A percentile compares a stretch with the other conserved stretches of the same genome.
These are phyloP conservation scores for Halictus ligatus DNA, from an alignment of 2,888 invertebrate genomes.

Conservation along the genomic window DNA sequence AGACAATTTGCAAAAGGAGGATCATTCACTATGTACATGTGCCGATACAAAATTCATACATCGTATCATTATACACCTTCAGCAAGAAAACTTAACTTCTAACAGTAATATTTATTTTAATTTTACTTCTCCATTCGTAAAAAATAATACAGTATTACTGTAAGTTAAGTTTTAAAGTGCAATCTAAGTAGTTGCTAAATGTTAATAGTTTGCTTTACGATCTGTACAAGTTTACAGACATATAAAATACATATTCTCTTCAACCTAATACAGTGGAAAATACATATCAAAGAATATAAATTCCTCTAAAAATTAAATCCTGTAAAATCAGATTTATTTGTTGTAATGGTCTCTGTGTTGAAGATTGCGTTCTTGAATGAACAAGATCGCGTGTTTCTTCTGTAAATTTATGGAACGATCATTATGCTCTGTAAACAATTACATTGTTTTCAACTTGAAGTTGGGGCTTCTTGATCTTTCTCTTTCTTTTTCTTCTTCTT, in stretches of 20 bases:
- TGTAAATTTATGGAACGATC: conserved; percentile 25
- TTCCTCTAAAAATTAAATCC: conserved; percentile 28
- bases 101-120: conserved; percentile 22
- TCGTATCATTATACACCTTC: conserved; percentile 39
- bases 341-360: conserved; percentile 4
- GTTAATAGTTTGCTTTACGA: conserved; percentile 17
- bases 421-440: background rate
- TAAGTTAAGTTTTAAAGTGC: conserved; percentile 15
- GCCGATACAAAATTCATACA: conserved; percentile 27
- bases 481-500: conserved; percentile 87
- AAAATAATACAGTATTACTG: conserved; percentile 23
- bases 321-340: conserved; percentile 19
- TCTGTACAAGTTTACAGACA: conserved; percentile 48
- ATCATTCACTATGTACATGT: conserved; percentile 53
- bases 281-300: conserved; percentile 2
- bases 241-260: conserved; percentile 33
- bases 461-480: conserved; percentile 60
- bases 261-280: conserved; percentile 14
- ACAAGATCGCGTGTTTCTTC: background rate
- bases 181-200: conserved; percentile 26
- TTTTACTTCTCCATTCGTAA: conserved; percentile 11
- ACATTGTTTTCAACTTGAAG: conserved; percentile 47
- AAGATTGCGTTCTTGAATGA: background rate
- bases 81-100: conserved; percentile 15
- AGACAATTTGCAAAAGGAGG: conserved; percentile 23